Conservation (phyloP, 2,113 vertebrate species). For the Ameiurus melas region DNA sequence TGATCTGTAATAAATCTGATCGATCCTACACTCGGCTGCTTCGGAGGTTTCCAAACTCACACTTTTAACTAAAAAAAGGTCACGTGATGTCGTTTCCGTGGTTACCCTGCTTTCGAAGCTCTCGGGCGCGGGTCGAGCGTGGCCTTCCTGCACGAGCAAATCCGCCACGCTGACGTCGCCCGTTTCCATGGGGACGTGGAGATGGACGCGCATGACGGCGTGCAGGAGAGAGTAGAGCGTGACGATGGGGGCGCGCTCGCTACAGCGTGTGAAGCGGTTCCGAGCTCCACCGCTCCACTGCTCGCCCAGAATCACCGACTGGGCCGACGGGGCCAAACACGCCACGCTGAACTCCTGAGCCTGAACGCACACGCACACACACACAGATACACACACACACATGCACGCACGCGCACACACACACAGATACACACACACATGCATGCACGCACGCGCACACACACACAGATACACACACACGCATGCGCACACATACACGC, state of each 20-base stretch:
- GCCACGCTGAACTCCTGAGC: constrained; percentile 86
- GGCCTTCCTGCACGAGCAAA: constrained; percentile 78
- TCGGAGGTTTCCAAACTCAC: background rate
- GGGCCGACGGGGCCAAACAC: constrained; percentile 80
- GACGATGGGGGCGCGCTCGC: constrained; percentile 68
- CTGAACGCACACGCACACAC: too few relatives aligned
- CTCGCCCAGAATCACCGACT: constrained; percentile 82
- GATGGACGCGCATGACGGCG: constrained; percentile 77
- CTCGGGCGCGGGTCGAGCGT: constrained; percentile 78
- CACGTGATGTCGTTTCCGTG: background rate
- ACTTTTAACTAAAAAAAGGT: background rate
- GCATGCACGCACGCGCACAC: too few relatives aligned
- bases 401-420: too few relatives aligned
- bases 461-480: too few relatives aligned
- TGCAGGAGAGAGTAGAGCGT: constrained; percentile 83
- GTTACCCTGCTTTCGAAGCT: constrained; percentile 81
- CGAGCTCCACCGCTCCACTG: constrained; percentile 80
- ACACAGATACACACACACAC: too few relatives aligned
- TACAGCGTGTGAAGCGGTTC: constrained; percentile 75
- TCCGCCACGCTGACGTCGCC: constrained; percentile 71
- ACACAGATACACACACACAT: too few relatives aligned
- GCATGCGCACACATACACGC: too few relatives aligned
- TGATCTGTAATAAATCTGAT: too few relatives aligned
- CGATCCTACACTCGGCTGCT: too few relatives aligned
- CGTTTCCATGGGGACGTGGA: constrained; percentile 59